Percentiles rank a stretch among this genome's conserved stretches.
Conservation (phyloP, 2,888 invertebrate genomes). For the Iselma pallidipennis region DNA sequence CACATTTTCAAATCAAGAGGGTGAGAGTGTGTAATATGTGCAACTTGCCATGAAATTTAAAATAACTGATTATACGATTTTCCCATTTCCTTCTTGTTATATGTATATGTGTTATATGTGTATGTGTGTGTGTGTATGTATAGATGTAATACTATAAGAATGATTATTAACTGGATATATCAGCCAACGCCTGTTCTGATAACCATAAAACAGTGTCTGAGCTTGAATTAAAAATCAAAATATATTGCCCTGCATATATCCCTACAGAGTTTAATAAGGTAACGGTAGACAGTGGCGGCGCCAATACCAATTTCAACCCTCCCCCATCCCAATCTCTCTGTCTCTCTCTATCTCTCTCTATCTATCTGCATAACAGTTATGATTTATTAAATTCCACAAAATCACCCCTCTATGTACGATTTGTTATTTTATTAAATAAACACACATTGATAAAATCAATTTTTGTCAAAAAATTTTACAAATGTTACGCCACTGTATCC, state of each 20-base stretch:
- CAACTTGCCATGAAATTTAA: too few species aligned
- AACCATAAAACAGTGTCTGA: conserved; percentile 51
- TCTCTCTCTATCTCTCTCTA: background rate
- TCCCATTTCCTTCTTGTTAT: conserved; percentile 37
- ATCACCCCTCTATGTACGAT: background rate
- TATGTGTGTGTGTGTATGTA: too few species aligned
- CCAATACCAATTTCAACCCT: background rate
- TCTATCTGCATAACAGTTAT: background rate
- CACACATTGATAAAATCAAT: too few species aligned
- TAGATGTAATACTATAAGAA: too few species aligned
- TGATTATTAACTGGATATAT: conserved; percentile 52
- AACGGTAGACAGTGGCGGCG: conserved; percentile 37
- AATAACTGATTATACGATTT: too few species aligned
- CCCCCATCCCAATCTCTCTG: background rate
- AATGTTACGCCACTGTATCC: conserved; percentile 38
- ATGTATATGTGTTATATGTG: conserved; percentile 39
- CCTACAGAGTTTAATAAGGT: conserved; percentile 48
- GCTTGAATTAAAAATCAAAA: conserved; percentile 57
- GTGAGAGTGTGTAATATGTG: too few species aligned
- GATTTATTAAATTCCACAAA: background rate
- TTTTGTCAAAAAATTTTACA: too few species aligned
- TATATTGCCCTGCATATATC: conserved; percentile 55
- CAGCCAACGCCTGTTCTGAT: conserved; percentile 42
- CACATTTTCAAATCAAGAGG: too few species aligned
- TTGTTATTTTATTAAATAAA: background rate